These are phyloP conservation scores for Stichopus horrens DNA, from an alignment of 53 echinoderm and acorn worm genomes.

Conservation along the genomic window DNA sequence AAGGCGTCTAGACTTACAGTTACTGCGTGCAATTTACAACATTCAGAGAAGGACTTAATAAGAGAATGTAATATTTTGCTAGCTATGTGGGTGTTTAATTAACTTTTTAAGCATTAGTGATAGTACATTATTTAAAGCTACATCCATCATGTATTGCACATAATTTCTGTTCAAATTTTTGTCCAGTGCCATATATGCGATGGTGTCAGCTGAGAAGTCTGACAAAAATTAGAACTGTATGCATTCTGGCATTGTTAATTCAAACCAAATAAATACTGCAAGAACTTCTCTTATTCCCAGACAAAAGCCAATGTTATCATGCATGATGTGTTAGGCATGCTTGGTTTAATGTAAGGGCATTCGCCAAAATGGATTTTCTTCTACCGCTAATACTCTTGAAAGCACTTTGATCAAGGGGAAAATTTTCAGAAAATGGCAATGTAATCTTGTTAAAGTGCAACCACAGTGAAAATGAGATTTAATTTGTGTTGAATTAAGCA, in stretches of 20 bases:
- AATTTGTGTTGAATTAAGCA: slow-evolving; percentile 46
- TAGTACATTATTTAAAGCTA: too few species aligned
- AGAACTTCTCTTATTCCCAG: slow-evolving; percentile 24
- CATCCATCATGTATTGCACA: too few species aligned
- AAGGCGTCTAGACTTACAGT: too few species aligned
- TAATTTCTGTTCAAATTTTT: too few species aligned
- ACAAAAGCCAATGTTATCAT: slow-evolving; percentile 42
- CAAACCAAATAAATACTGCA: slow-evolving; percentile 5
- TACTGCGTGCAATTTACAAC: too few species aligned
- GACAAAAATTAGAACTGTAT: background rate
- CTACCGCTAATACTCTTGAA: slow-evolving; percentile 21
- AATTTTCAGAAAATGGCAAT: slow-evolving; percentile 26
- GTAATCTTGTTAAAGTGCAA: slow-evolving; percentile 45
- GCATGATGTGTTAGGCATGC: slow-evolving; percentile 40
- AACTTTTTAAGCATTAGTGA: too few species aligned
- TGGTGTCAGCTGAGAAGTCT: background rate
- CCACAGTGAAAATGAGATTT: slow-evolving; percentile 44
- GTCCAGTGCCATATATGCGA: too few species aligned
- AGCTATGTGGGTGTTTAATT: too few species aligned
- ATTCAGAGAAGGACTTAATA: too few species aligned
- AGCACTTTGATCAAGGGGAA: slow-evolving; percentile 34
- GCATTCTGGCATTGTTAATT: slow-evolving; percentile 10
- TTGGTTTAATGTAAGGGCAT: slow-evolving; percentile 27
- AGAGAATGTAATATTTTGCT: too few species aligned
- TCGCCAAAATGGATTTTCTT: slow-evolving; percentile 41